Base-by-base conservation (phyloP, 2,113 vertebrate species). In the Balaeniceps rex region DNA sequence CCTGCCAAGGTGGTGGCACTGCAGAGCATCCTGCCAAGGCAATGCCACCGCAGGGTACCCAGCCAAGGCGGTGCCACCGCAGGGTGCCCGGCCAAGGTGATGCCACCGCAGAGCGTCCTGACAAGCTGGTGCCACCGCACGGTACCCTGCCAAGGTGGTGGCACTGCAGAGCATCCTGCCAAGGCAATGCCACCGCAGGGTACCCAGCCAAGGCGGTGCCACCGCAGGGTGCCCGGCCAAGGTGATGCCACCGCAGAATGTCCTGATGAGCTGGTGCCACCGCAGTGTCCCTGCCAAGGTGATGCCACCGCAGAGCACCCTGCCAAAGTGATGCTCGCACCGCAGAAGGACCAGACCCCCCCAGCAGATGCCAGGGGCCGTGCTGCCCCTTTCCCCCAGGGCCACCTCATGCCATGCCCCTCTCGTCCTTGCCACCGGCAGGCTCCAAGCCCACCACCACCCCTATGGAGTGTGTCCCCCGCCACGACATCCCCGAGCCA, bases 401-500 rank as follows among this genome's bases (percentile, higher is more conserved):
- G 44, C 10, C 74, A 65, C 49, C 46, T 33, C 38, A 10, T 0
- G 34, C 54, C 2, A 4, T 3, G 12, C 6, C 34, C 13, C n/a
- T 33, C 28, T 4, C 0, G 5, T 14, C 57, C 47, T 42, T 34
- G 38, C 33, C 36, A 36, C 47, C 4, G 1, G 7, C 4, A 2
- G 15, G 10, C 71, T 60, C 87, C 83, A 77, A 25, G 6, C 3
- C 80, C 57, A 5, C 33, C 40, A 33, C 5, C 14, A 25, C 5
- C 26, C 38, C 68, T 19, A 12, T 3, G 17, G 66, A 44, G 7
- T 51, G 44, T 5, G 0, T 25, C n/a, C 24, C 26, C 16, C 28
- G 40, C 40, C 40, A 1, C 47, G 24, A 18, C 40, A 17, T 18
- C 26, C 33, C 60, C 44, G 24, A 4, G 21, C 54, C 28, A 1